Evolutionary conservation across 2,113 vertebrate species (phyloP), one percentile per base, ranked within the genome.

Genomic region (Hippocampus zosterae): DNA sequence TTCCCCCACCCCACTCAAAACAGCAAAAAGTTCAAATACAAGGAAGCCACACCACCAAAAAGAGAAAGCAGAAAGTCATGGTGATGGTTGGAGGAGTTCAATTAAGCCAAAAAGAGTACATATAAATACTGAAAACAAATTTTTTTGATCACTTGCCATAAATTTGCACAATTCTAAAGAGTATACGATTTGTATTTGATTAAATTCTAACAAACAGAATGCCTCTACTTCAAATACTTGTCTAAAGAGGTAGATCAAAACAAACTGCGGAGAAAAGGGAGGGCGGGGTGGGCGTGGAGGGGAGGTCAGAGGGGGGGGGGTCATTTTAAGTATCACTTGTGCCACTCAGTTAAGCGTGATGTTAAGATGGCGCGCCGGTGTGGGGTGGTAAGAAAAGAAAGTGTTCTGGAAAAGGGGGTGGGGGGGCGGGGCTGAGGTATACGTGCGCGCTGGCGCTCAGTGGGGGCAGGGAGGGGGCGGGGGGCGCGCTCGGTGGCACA

Each of bases 241-340:
- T 94, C 92, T 94, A 92, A 94, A 93, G 95, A 96, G 94, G 95
- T 95, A 97, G 94, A 95, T 96, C 90, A 94, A 94, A 94, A 94
- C 92, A 91, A 91, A 93, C 91, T 90, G 92, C 91, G 80, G 87
- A 88, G 88, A 60, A 33, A 60, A 60, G 18, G 5, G 11, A 92
- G 85, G 87, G 61, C 3, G n/a, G 46, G 19, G 61, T 29, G n/a
- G 46, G 19, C 5, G 16, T 56, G 59, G 25, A 37, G 70, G 77
- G 88, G 88, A 84, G 85, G 33, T 37, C 33, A 7, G 33, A 81
- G 69, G 85, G 68, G 71, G 69, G 85, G 68, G 71, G 65, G 63
- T 84, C 87, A 74, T 78, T 52, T 84, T 92, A 93, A 92, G 91
- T 87, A 91, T 92, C 92, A 93, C 83, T 93, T 93, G 93, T 93